Conservation (phyloP, 2,113 vertebrate genomes). For the Apistogramma diplotaenia region DNA sequence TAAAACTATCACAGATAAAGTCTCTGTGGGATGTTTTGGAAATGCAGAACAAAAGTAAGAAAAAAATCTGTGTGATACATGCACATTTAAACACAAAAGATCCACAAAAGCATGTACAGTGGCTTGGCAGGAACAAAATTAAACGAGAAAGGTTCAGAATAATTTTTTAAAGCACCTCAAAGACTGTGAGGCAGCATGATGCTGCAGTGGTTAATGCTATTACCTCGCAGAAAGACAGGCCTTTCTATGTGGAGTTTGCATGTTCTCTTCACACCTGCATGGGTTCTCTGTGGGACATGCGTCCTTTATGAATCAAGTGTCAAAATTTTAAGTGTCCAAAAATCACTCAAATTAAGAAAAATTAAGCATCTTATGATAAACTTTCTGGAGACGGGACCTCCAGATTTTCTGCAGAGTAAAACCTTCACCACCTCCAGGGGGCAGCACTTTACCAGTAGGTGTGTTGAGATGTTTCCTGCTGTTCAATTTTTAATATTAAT, state of each 20-base stretch:
- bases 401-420: neutral
- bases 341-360: rapidly evolving
- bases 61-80: no score
- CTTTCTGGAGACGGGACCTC: neutral
- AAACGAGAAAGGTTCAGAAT: neutral
- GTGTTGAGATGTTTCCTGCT: no score
- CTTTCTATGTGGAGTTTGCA: no score
- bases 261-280: neutral
- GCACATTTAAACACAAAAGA: no score
- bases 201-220: no score
- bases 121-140: neutral
- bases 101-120: neutral
- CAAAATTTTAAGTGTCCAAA: neutral
- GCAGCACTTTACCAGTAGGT: no score
- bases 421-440: neutral
- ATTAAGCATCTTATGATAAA: neutral
- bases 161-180: neutral
- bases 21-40: neutral
- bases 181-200: neutral
- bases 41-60: neutral
- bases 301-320: neutral
- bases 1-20: neutral
- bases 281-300: neutral
- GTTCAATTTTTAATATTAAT: no score
- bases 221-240: no score